These are phyloP conservation scores for Deilephila elpenor DNA, from an alignment of 2,888 invertebrate species.

Conservation along the genomic window DNA sequence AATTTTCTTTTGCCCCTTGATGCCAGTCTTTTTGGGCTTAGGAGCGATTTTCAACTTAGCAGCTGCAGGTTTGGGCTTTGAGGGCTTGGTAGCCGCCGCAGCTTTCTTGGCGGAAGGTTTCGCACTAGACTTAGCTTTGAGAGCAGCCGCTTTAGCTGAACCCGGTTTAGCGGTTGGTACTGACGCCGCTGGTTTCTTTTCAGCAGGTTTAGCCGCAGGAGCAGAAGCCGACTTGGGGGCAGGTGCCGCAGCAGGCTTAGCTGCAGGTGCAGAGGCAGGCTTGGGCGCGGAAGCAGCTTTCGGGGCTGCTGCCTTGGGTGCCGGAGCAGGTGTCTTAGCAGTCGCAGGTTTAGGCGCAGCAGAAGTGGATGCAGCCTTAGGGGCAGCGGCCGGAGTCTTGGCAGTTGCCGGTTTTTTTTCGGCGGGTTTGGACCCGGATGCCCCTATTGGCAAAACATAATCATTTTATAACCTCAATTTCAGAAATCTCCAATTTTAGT, in stretches of 20 bases:
- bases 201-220: constrained; percentile 65
- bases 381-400: constrained; percentile 77
- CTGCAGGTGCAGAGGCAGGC: constrained; percentile 74
- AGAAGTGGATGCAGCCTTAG: constrained; percentile 67
- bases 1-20: constrained; percentile 82
- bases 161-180: constrained; percentile 81
- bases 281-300: constrained; percentile 68
- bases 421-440: constrained; percentile 75
- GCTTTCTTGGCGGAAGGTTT: constrained; percentile 82
- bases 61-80: constrained; percentile 80
- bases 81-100: constrained; percentile 74
- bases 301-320: constrained; percentile 77
- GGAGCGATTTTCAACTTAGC: constrained; percentile 81
- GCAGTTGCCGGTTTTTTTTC: constrained; percentile 76
- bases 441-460: constrained; percentile 49
- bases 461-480: constrained; percentile 54
- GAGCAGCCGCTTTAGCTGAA: constrained; percentile 80
- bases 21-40: constrained; percentile 83
- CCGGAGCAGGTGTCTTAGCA: constrained; percentile 73
- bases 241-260: constrained; percentile 78
- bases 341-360: constrained; percentile 69
- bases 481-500: not conserved
- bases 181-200: constrained; percentile 71
- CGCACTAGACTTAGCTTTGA: constrained; percentile 80
- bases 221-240: constrained; percentile 75